Evolutionary conservation across 1,140 invertebrate species (phyloP), one percentile per base, ranked within the genome.

Genomic region (Mesaphorura yosii): DNA sequence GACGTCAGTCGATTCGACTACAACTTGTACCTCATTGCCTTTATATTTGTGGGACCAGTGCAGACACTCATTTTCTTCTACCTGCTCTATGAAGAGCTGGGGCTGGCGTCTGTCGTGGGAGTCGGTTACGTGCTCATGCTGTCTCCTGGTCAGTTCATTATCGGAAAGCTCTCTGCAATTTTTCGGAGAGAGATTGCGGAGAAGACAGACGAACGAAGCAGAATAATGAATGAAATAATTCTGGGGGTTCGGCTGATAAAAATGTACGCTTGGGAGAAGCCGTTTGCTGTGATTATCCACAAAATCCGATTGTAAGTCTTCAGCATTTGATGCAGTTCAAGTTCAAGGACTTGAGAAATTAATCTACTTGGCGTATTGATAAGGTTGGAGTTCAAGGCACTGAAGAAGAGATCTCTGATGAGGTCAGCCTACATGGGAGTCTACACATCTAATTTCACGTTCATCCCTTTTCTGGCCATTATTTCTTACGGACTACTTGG

Each of bases 131-230:
- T n/a, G n/a, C n/a, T 75, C 20, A 60, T 75, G 0, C 19, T 75
- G 73, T 2, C 67, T 75, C 31, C n/a, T n/a, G n/a, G n/a, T 73
- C 73, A n/a, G 62, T 75, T 2, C 73, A 75, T 74, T 64, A 72
- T 88, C 65, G 84, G 83, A 20, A 81, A 79, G 64, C 73, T 77
- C 47, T 81, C 81, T 1, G 78, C 82, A 1, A 72, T 72, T 45
- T 74, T 81, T 22, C 75, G 84, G 55, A 63, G 78, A 45, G 71
- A 74, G 59, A 83, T 81, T 17, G 82, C 85, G 0, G 53, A 72
- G 2, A 74, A 77, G 58, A 90, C 88, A 0, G 90, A 94, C 66
- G 79, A 88, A 64, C 74, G 53, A 42, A 40, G 46, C 14, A 31
- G 40, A 26, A 42, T 55, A 15, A 55, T 55, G 53, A 47, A 46